phyloP scores from a whole-genome alignment of 2,113 vertebrate genomes.

The Pterocles burchelli region DNA sequence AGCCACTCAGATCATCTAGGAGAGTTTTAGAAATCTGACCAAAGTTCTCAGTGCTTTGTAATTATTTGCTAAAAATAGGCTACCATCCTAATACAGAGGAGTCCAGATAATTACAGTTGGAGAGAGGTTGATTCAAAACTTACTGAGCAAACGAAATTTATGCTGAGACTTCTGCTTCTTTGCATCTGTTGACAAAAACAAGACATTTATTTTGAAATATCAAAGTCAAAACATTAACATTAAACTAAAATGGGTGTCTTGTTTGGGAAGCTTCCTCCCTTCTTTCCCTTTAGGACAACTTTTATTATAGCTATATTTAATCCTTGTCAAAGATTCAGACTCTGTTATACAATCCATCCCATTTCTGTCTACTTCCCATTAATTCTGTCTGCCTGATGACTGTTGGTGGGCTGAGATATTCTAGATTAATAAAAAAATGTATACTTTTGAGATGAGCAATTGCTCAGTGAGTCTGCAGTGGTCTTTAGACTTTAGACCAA shows the following conservation, averaged over 20 bases:
- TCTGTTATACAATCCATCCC: background rate
- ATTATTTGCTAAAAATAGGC: background rate
- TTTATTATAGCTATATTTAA: background rate
- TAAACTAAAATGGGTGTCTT: background rate
- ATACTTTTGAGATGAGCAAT: background rate
- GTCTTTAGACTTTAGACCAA: background rate
- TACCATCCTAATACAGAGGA: background rate
- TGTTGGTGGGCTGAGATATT: background rate
- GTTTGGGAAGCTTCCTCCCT: background rate
- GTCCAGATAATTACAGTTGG: background rate
- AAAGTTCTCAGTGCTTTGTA: background rate
- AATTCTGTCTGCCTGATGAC: background rate
- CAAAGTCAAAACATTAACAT: background rate
- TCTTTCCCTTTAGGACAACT: background rate
- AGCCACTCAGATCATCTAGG: background rate
- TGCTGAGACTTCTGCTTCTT: background rate
- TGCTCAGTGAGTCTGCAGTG: background rate
- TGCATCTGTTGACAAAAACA: background rate
- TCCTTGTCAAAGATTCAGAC: background rate
- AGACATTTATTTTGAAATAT: background rate
- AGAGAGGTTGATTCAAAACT: background rate
- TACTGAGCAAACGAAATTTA: background rate
- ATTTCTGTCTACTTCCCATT: background rate
- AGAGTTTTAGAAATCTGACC: background rate
- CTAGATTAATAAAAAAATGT: background rate